Base-by-base conservation (phyloP, 2,113 vertebrate species). In the Lophotis ruficrista region DNA sequence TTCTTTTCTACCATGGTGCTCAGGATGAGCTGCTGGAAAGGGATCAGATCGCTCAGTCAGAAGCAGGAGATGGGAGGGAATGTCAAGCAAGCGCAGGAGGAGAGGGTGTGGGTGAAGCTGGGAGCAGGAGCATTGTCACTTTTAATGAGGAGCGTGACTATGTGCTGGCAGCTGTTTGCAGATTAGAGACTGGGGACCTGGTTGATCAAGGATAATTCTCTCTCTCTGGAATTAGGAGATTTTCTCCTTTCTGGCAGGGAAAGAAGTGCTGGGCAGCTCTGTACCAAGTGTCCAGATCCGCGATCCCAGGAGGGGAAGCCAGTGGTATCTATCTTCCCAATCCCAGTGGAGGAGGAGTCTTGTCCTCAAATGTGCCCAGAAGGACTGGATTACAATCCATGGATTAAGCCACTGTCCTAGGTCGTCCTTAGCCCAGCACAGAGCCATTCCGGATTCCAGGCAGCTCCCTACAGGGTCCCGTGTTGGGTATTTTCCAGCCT, bases 141-240 rank as follows among this genome's bases (percentile, higher is more conserved):
- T 72, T 61, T 95, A 93, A 91, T 58, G 91, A 89, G 65, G n/a
- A 66, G 43, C 25, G 41, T 85, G 83, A 89, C 92, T 92, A 94
- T 58, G 91, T 27, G 50, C 69, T 7, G 31, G 89, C 77, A 96
- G 91, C 83, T 91, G 37, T 28, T 94, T 87, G 89, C 77, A 95
- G 92, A 94, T 96, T 82, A 96, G 61, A 76, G 62, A 73, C 23
- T 1, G 17, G 87, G 61, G 41, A 53, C 41, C 87, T 85, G 77
- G 53, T 65, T 4, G 3, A 87, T 80, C 33, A 27, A 65, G 93
- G 86, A 78, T 87, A 96, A 96, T 95, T 87, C 47, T 56, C 48
- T 78, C 83, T 88, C 75, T 51, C 65, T 82, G 92, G 83, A 94
- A 94, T 72, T 12, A 35, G 23, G 84, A 92, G 66, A 80, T 94